These are phyloP conservation scores for Hypanus sabinus DNA, from an alignment of 2,113 vertebrate species.

Conservation along the genomic window DNA sequence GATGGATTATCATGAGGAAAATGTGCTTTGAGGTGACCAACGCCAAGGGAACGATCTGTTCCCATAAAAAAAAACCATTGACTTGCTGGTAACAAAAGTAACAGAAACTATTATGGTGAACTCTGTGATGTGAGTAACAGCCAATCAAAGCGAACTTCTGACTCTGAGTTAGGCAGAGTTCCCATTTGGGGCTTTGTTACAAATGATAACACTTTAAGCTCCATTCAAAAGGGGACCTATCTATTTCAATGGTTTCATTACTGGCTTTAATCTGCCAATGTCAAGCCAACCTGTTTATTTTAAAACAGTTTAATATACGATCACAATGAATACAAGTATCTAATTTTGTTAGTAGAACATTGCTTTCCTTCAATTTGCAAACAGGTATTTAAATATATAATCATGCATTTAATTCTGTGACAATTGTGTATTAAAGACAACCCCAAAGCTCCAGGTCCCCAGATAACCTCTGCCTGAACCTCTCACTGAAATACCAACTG, in stretches of 20 bases:
- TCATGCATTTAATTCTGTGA: not conserved
- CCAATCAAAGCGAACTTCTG: not conserved
- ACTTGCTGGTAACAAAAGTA: not conserved
- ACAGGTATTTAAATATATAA: not conserved
- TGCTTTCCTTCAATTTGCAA: not conserved
- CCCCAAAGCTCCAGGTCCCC: not conserved
- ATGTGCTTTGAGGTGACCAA: not conserved
- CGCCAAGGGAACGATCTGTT: not conserved
- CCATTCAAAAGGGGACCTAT: not conserved
- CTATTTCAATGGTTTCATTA: not conserved
- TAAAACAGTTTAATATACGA: not conserved
- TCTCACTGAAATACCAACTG: not conserved
- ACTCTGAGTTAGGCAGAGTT: not conserved
- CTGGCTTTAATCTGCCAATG: not conserved
- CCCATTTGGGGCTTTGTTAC: not conserved
- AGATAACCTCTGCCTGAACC: not conserved
- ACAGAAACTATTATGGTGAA: not conserved
- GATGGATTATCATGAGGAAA: not conserved
- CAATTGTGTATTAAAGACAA: not conserved
- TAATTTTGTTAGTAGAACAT: not conserved
- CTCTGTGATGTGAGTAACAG: not conserved
- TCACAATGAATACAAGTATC: not conserved
- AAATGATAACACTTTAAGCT: not conserved
- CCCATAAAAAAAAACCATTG: not conserved
- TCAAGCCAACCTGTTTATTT: not conserved